A percentile compares a stretch with the other conserved stretches of the same genome.
phyloP scores from a whole-genome alignment of 1,140 invertebrate species.

The Tyrophagus putrescentiae region DNA sequence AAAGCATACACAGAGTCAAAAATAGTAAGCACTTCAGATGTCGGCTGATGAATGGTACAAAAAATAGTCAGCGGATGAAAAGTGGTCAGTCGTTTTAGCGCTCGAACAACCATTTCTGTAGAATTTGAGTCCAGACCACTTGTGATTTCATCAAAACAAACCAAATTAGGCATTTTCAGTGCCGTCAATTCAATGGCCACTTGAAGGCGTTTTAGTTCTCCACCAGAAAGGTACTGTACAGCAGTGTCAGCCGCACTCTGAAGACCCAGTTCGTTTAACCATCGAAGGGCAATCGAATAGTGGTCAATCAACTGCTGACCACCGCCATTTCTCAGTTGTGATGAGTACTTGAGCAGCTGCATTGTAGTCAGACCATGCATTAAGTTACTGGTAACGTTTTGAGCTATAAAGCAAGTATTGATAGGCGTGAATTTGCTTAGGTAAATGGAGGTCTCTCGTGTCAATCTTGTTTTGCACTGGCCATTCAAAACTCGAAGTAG shows the following conservation, averaged over 20 bases:
- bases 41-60: conserved; percentile 35
- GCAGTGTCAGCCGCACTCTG: background rate
- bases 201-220: conserved; percentile 37
- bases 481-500: background rate
- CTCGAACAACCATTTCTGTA: conserved; percentile 29
- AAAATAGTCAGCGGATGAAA: conserved; percentile 43
- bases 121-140: conserved; percentile 23
- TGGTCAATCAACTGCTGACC: background rate
- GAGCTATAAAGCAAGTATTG: background rate
- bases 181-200: conserved; percentile 36
- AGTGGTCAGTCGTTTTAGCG: background rate
- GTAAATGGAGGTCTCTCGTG: background rate
- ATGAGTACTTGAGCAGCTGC: conserved; percentile 26
- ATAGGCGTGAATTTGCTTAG: background rate
- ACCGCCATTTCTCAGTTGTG: background rate
- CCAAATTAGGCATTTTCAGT: background rate
- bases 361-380: conserved; percentile 27
- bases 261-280: background rate
- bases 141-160: background rate
- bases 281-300: background rate
- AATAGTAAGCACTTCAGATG: background rate
- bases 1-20: conserved; percentile 6
- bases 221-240: conserved; percentile 29
- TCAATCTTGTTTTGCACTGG: background rate
- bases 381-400: background rate